A percentile compares a stretch with the other conserved stretches of the same genome.
Conservation (phyloP, 1,140 invertebrate genomes). For the Asbolus verrucosus region DNA sequence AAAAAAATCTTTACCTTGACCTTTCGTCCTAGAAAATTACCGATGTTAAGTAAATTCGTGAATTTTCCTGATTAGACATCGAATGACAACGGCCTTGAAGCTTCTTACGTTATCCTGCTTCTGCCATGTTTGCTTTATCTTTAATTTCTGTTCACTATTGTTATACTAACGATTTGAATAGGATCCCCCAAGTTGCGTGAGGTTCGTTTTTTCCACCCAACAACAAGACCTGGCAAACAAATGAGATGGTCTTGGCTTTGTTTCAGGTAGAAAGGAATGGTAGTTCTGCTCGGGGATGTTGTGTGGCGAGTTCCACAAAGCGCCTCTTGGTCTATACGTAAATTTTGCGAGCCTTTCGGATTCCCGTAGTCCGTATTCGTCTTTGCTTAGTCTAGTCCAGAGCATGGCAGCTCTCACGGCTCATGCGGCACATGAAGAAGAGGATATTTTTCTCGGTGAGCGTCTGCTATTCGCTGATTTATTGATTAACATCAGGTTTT, state of each 20-base stretch:
- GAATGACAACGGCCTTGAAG: neutral
- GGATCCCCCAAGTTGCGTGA: neutral
- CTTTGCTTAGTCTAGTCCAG: constrained; percentile 63
- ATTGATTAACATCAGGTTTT: constrained; percentile 57
- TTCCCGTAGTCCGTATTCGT: constrained; percentile 63
- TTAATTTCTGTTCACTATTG: neutral
- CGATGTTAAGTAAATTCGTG: neutral
- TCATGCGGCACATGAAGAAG: constrained; percentile 60
- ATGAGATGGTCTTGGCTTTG: constrained; percentile 16
- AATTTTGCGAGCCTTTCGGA: constrained; percentile 54
- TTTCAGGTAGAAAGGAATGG: constrained; percentile 53
- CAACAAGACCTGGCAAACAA: neutral
- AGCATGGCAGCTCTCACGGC: constrained; percentile 64
- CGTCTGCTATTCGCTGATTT: neutral
- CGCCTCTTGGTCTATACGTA: constrained; percentile 61
- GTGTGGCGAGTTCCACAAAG: constrained; percentile 65
- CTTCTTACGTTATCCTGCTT: neutral
- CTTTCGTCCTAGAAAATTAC: neutral
- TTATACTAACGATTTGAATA: neutral
- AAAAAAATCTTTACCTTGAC: neutral
- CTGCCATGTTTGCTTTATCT: neutral
- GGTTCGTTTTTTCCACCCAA: neutral
- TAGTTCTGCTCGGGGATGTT: constrained; percentile 62
- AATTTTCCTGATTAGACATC: neutral
- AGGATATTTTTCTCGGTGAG: constrained; percentile 66